Percentiles rank a stretch among this genome's conserved stretches.
Conservation (phyloP, 1,140 invertebrate genomes). For the Epicauta chinensis region DNA sequence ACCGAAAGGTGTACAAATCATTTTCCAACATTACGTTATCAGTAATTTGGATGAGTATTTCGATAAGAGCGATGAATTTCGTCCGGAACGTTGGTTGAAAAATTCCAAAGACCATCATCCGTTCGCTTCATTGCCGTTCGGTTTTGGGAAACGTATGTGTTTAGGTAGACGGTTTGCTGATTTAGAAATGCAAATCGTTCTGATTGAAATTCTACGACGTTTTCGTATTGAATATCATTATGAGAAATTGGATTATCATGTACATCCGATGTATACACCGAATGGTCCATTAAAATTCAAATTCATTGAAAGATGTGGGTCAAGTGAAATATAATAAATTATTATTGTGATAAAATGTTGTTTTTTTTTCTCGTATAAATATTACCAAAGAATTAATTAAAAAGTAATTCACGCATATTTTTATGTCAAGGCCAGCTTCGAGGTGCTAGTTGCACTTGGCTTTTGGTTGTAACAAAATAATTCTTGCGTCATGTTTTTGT, state of each 20-base stretch:
- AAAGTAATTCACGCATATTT: no score
- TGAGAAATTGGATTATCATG: conserved; percentile 57
- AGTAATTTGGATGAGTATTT: conserved; percentile 79
- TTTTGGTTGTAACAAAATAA: no score
- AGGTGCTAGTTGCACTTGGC: no score
- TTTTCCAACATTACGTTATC: conserved; percentile 75
- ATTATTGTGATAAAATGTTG: neutral
- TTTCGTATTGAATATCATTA: conserved; percentile 62
- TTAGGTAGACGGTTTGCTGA: conserved; percentile 67
- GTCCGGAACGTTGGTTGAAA: conserved; percentile 75
- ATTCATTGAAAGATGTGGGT: conserved; percentile 37
- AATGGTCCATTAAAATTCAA: conserved; percentile 59
- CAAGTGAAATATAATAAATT: neutral
- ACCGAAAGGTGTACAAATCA: conserved; percentile 83
- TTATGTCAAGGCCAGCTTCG: no score
- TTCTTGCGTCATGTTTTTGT: no score
- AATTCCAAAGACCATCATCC: conserved; percentile 43
- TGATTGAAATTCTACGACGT: conserved; percentile 61
- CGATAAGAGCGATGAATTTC: conserved; percentile 59
- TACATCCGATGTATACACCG: conserved; percentile 70
- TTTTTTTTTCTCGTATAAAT: neutral
- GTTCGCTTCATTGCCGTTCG: conserved; percentile 67
- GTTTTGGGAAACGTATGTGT: conserved; percentile 69
- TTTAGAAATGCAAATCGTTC: conserved; percentile 61
- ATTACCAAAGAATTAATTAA: no score